These are phyloP conservation scores for Brienomyrus longianalis DNA, from an alignment of 2,113 vertebrate species.

Conservation along the genomic window DNA sequence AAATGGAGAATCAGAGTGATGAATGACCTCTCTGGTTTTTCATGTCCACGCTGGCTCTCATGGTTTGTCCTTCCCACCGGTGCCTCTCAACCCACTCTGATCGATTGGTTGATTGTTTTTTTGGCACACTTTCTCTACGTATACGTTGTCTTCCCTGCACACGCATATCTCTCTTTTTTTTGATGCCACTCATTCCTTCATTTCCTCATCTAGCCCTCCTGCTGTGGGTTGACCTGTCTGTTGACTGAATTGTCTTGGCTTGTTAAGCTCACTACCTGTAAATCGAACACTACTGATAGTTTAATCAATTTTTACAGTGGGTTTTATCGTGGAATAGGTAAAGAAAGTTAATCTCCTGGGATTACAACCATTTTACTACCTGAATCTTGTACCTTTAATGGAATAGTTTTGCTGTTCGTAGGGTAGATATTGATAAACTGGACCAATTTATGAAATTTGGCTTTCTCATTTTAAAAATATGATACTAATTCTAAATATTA, in stretches of 20 bases:
- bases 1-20: background rate
- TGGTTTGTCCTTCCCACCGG: background rate
- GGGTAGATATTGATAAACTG: background rate
- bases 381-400: background rate
- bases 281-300: background rate
- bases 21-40: background rate
- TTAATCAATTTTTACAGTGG: background rate
- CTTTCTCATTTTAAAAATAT: background rate
- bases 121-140: background rate
- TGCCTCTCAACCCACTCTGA: background rate
- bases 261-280: background rate
- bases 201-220: background rate
- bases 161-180: background rate
- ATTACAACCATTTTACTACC: background rate
- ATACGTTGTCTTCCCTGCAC: background rate
- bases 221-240: background rate
- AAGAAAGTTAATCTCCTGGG: background rate
- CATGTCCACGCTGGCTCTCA: background rate
- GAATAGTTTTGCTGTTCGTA: background rate
- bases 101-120: background rate
- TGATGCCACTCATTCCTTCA: background rate
- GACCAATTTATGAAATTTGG: background rate
- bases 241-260: background rate
- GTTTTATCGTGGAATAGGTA: background rate
- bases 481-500: background rate